Evolutionary conservation across 2,797 vertebrate species (phyloP), one percentile per base, ranked within the genome.

Genomic region (Cryptoprocta ferox): DNA sequence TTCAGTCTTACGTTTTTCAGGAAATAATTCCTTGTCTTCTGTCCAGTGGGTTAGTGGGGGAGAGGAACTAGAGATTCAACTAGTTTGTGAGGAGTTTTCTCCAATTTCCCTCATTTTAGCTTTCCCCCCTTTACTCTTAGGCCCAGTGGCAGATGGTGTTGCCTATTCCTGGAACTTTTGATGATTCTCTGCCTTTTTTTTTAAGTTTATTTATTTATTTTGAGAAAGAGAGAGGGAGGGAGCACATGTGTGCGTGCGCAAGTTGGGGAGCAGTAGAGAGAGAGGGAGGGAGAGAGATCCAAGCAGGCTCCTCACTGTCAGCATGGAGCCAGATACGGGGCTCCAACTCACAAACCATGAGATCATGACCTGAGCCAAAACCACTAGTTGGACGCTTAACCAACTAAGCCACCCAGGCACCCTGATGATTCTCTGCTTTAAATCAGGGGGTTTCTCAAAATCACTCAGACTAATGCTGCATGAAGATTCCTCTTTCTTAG

Each of bases 21-120:
- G 45, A 91, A 83, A 73, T 42, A 87, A 79, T 56, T 5, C 10
- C 15, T 92, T 91, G 26, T 53, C 19, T 83, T 83, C 70, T 73
- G 8, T 79, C 32, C 28, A 50, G 16, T 50, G 14, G 32, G 6
- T 4, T 59, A 48, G 21, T 1, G 6, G 7, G 37, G 21, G n/a
- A 61, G 48, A 65, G 28, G 53, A 71, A 66, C 19, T 37, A 53
- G 39, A 75, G 12, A 37, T 68, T 24, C 24, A 83, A 71, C 19
- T 56, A 10, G 35, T 75, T 80, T 75, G 50, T 78, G 9, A 59
- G 32, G 18, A 30, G 10, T 78, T 71, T 84, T 8, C 56, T 19
- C 15, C 4, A 16, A 13, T 85, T 80, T 92, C 42, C 19, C 26
- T 80, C 37, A 32, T 56, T 37, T 59, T 79, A 32, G 30, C 18